Evolutionary conservation across 1,140 invertebrate genomes (phyloP), one percentile per base, ranked within the genome.

Genomic region (Gonioctena quinquepunctata): DNA sequence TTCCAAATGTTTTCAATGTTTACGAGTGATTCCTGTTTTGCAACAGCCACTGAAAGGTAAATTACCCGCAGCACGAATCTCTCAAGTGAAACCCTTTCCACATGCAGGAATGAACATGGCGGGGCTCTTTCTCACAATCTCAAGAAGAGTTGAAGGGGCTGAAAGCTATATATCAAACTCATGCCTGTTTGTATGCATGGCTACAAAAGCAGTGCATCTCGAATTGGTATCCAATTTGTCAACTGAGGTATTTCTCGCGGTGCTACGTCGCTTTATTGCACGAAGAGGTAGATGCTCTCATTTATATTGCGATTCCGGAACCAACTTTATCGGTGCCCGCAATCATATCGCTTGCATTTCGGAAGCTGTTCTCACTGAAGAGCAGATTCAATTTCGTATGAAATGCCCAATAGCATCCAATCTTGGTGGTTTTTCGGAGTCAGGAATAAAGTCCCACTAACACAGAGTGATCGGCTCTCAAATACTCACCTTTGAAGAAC

Each of bases 371-470:
- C 21, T 65, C 0, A 19, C 2, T 21, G 25, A 65, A 19, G 28
- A 59, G 5, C 13, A 21, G 28, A 50, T 69, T 1, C 33, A 22
- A 13, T 69, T 61, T 50, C 42, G 65, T 33, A 69, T 72, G 49
- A 72, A 65, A 6, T 33, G 67, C 0, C 79, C 84, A 25, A 13
- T 52, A 3, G 76, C 82, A 8, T 80, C 82, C 2, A 79, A 85
- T 75, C 82, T 85, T 59, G 84, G 84, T 23, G 84, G 84, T 1
- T 1, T 74, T n/a, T 84, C 81, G 77, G 85, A 86, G 71, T 71
- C 79, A 2, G 79, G 72, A 1, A 78, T 86, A 0, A 83, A 83
- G 74, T 75, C 71, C 49, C 83, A 83, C 69, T n/a, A n/a, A n/a
- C n/a, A n/a, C n/a, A n/a, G n/a, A n/a, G n/a, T n/a, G n/a, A n/a